Base-by-base conservation (phyloP, 2,888 invertebrate genomes). In the Andrena fulva region DNA sequence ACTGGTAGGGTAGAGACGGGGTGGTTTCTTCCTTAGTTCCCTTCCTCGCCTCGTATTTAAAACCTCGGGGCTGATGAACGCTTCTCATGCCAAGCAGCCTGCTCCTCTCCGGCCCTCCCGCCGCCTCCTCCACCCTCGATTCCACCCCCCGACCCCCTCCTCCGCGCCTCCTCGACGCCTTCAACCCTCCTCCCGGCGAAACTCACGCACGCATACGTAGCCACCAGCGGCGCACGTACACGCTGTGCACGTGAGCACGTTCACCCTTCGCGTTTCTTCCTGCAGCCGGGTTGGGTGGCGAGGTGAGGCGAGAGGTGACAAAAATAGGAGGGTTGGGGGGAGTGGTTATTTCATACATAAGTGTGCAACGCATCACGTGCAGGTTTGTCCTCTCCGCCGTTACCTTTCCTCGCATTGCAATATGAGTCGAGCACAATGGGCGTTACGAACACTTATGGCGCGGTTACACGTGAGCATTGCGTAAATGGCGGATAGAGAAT, bases 11-110 rank as follows among this genome's bases (percentile, higher is more conserved):
- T 87, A 85, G 90, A 86, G 87, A 86, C 81, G 87, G 82, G 90
- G 91, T 91, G 91, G 91, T 90, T 90, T 91, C 92, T 91, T 92
- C 91, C 91, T 89, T 92, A 92, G 92, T 91, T 92, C 92, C 93
- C 92, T 93, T 91, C 91, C 91, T 92, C 92, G 91, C 86, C 91
- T 92, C 93, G 93, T 94, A 94, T 94, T 94, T 94, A 93, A 94
- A 94, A 93, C 94, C 94, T 94, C 93, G 93, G 92, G 93, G 94
- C 94, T 94, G 93, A 94, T 94, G 94, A 94, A 94, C 93, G 93
- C 92, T 92, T 92, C 92, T 93, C 93, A 92, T 93, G 91, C 92
- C 93, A 92, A 92, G 92, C 92, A 91, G 87, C 89, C 89, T 88
- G 84, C 85, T 82, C 88, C 86, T 86, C 87, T 83, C 82, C 70